Evolutionary conservation across 2,888 invertebrate species (phyloP), one percentile per base, ranked within the genome.

Genomic region (Aphidoletes aphidimyza): DNA sequence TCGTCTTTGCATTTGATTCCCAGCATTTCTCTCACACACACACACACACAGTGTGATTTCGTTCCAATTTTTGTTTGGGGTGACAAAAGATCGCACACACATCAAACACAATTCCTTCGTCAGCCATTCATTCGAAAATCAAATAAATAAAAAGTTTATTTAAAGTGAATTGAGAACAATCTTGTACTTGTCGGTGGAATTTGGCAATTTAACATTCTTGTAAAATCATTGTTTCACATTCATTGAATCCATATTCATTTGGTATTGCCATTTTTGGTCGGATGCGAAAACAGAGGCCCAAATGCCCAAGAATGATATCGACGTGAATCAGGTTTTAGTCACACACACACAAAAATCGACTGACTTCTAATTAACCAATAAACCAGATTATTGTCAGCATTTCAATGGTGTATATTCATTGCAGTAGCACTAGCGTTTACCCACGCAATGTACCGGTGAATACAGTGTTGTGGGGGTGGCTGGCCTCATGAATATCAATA

Each of bases 21-120:
- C 14, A 34, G n/a, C 69, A 14, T 30, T 69, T 30, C 34, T 1
- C 69, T n/a, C n/a, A n/a, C n/a, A n/a, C n/a, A n/a, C n/a, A n/a
- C n/a, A n/a, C n/a, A n/a, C n/a, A n/a, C n/a, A n/a, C n/a, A n/a
- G n/a, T 1, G 69, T n/a, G 30, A 30, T 69, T 69, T 69, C 34
- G 30, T 14, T 30, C n/a, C 30, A 69, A n/a, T 69, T 30, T 69
- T n/a, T 69, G 69, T 6, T n/a, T 69, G 69, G 3, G 34, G 30
- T 69, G 69, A 69, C 69, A 69, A 69, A 69, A 69, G 69, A 69
- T 69, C 69, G 69, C 34, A 30, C 30, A 69, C 34, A 69, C 14
- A 30, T 69, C 30, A 69, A 69, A 69, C 69, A 69, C 69, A 69
- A 69, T 69, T 69, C 69, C 30, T 30, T 69, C 69, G 69, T 69